phyloP scores from a whole-genome alignment of 2,797 vertebrate genomes.

The Pantherophis vulpinus region DNA sequence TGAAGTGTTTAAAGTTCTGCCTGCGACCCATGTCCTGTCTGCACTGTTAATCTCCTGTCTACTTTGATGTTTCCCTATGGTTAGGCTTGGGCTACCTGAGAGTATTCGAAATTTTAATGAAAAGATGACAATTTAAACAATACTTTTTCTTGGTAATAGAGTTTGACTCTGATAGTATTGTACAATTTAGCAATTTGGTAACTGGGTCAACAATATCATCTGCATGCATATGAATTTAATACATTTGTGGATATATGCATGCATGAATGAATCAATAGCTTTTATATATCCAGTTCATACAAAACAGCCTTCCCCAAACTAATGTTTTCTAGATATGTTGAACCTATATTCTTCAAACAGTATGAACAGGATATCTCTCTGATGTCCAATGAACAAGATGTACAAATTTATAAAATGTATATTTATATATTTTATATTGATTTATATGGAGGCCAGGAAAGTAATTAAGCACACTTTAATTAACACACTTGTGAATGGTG shows the following conservation, averaged over 20 bases:
- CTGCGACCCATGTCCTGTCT: constrained; percentile 48
- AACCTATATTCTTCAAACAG: neutral
- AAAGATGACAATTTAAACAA: constrained; percentile 33
- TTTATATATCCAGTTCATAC: neutral
- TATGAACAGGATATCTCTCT: neutral
- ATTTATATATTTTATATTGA: neutral
- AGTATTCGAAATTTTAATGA: constrained; percentile 35
- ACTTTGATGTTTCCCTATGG: constrained; percentile 60
- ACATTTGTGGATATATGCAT: neutral
- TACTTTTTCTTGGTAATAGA: constrained; percentile 24
- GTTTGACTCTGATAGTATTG: constrained; percentile 33
- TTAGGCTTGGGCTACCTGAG: constrained; percentile 46
- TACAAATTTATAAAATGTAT: neutral
- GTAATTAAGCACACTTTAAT: neutral
- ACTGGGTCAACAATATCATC: neutral
- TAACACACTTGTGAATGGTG: neutral
- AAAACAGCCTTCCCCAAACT: neutral
- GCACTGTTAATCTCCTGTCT: constrained; percentile 44
- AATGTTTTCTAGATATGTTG: neutral
- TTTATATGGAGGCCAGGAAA: neutral
- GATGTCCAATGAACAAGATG: neutral
- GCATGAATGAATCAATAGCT: neutral
- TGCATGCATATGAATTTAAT: neutral
- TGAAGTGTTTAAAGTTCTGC: constrained; percentile 57
- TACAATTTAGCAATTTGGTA: neutral